Conservation (phyloP, 2,797 vertebrate genomes). For the Hemitrygon akajei region DNA sequence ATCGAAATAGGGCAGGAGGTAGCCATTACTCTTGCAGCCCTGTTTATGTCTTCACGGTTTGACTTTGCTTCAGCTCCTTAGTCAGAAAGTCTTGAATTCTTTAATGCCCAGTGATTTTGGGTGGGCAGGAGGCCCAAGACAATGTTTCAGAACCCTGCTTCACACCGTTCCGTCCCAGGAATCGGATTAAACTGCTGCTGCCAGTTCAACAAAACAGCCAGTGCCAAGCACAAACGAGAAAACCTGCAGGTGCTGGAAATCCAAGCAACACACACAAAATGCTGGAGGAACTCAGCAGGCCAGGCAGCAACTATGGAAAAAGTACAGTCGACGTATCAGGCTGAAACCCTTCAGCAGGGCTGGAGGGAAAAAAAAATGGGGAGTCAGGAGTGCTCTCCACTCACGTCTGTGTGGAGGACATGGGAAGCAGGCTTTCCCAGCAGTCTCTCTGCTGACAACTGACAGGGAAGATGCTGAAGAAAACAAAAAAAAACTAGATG, state of each 20-base stretch:
- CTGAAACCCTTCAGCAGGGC: too few relatives aligned
- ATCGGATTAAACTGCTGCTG: background rate
- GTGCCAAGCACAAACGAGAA: background rate
- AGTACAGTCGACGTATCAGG: too few relatives aligned
- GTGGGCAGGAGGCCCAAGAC: too few relatives aligned
- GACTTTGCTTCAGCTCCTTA: background rate
- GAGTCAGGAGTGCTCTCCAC: too few relatives aligned
- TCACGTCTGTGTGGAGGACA: background rate
- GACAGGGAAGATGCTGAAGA: background rate
- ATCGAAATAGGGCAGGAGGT: too few relatives aligned
- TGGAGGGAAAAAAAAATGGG: too few relatives aligned
- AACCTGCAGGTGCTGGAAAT: too few relatives aligned
- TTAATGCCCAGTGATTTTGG: background rate
- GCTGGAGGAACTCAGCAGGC: too few relatives aligned
- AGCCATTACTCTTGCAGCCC: background rate
- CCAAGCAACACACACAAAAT: too few relatives aligned
- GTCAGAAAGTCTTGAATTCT: background rate
- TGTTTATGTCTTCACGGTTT: background rate
- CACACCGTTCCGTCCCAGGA: background rate
- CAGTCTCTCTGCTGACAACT: too few relatives aligned
- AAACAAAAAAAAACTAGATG: too few relatives aligned
- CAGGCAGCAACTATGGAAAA: too few relatives aligned
- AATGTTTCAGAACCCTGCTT: background rate
- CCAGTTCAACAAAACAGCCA: background rate
- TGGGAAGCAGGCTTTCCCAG: background rate